phyloP scores from a whole-genome alignment of 2,888 invertebrate species.

The Anticlea derivata region DNA sequence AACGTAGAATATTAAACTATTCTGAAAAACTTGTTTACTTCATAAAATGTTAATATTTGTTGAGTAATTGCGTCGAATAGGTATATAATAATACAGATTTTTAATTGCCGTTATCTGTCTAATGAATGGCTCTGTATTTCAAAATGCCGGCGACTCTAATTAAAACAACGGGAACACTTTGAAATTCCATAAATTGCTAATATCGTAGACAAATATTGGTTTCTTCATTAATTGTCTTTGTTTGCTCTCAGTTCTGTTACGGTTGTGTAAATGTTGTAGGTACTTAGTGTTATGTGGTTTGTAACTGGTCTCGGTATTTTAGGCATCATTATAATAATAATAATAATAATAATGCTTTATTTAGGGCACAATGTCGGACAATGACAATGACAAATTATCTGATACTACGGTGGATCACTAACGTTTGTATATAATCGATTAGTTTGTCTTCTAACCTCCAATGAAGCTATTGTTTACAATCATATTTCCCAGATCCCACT shows the following conservation, averaged over 20 bases:
- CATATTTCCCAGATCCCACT: no score
- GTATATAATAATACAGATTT: background rate
- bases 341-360: no score
- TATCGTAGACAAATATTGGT: constrained; percentile 31
- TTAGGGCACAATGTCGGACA: no score
- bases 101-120: constrained; percentile 7
- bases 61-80: no score
- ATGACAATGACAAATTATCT: constrained; percentile 18
- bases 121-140: constrained; percentile 45
- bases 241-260: constrained; percentile 20
- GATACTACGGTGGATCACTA: constrained; percentile 35
- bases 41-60: background rate
- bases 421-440: constrained; percentile 34
- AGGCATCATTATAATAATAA: no score
- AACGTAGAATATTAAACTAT: background rate
- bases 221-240: constrained; percentile 37
- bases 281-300: background rate
- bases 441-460: constrained; percentile 25
- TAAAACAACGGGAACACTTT: constrained; percentile 43
- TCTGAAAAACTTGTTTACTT: background rate
- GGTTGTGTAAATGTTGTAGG: constrained; percentile 23
- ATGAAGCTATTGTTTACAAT: no score
- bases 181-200: constrained; percentile 41
- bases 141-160: constrained; percentile 43
- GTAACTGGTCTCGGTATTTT: background rate